Conservation (phyloP, 2,797 vertebrate genomes). For the Sarcophilus harrisii region DNA sequence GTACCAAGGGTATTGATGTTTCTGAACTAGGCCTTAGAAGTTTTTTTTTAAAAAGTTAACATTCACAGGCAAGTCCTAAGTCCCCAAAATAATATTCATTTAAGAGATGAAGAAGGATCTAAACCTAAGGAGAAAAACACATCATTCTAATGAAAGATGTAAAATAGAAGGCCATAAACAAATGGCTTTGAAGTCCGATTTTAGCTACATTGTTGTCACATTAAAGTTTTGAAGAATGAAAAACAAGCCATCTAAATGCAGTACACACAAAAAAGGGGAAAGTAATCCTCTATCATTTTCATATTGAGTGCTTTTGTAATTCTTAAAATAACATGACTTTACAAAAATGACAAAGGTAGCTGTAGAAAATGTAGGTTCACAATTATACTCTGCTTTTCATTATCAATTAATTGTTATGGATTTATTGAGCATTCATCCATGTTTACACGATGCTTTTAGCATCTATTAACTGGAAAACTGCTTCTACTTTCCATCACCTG, state of each 20-base stretch:
- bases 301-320: slow-evolving; percentile 65
- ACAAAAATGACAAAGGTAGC: slow-evolving; percentile 59
- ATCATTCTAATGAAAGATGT: neutral
- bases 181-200: slow-evolving; percentile 40
- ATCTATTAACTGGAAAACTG: slow-evolving; percentile 69
- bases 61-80: slow-evolving; percentile 12
- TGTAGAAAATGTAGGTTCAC: slow-evolving; percentile 24
- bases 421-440: slow-evolving; percentile 58
- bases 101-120: slow-evolving; percentile 13
- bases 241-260: slow-evolving; percentile 46
- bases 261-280: slow-evolving; percentile 29
- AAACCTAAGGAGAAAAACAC: slow-evolving; percentile 8
- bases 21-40: slow-evolving; percentile 17
- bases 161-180: neutral
- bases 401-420: slow-evolving; percentile 66
- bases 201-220: slow-evolving; percentile 40
- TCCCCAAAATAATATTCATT: neutral
- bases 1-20: neutral
- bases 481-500: slow-evolving; percentile 70
- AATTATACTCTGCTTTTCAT: slow-evolving; percentile 48
- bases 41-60: neutral
- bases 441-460: slow-evolving; percentile 50
- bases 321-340: slow-evolving; percentile 68
- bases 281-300: slow-evolving; percentile 11
- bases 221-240: slow-evolving; percentile 35